Percentiles rank a stretch among this genome's conserved stretches.
These are phyloP conservation scores for Todiramphus chloris DNA, from an alignment of 2,113 vertebrate genomes.

Conservation along the genomic window DNA sequence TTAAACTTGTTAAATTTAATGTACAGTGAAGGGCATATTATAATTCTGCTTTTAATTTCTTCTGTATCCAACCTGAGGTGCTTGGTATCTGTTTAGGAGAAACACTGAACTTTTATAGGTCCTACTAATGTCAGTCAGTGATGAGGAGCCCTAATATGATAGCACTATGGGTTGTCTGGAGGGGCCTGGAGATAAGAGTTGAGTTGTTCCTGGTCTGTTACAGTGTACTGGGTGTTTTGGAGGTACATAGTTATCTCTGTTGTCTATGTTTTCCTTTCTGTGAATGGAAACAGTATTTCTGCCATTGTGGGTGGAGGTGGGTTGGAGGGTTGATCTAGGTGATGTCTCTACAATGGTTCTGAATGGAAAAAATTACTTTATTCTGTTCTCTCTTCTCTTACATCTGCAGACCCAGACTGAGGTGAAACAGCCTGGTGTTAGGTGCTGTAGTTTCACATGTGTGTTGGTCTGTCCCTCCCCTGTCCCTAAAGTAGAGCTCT, in stretches of 20 bases:
- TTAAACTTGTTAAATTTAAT: background rate
- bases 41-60: background rate
- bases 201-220: background rate
- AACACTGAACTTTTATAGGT: background rate
- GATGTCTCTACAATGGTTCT: background rate
- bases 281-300: background rate
- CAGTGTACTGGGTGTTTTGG: background rate
- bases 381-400: background rate
- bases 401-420: background rate
- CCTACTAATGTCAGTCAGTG: background rate
- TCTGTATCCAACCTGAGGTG: background rate
- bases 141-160: background rate
- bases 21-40: background rate
- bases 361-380: background rate
- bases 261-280: background rate
- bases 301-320: too few species aligned
- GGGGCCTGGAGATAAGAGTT: background rate
- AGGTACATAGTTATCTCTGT: background rate
- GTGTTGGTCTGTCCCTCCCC: background rate
- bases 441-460: background rate
- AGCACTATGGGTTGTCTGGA: background rate
- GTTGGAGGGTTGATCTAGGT: background rate
- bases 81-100: background rate
- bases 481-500: background rate
- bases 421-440: rapidly evolving